A percentile compares a stretch with the other conserved stretches of the same genome.
phyloP scores from a whole-genome alignment of 2,888 invertebrate species.

The Eristalinus sepulchralis region DNA sequence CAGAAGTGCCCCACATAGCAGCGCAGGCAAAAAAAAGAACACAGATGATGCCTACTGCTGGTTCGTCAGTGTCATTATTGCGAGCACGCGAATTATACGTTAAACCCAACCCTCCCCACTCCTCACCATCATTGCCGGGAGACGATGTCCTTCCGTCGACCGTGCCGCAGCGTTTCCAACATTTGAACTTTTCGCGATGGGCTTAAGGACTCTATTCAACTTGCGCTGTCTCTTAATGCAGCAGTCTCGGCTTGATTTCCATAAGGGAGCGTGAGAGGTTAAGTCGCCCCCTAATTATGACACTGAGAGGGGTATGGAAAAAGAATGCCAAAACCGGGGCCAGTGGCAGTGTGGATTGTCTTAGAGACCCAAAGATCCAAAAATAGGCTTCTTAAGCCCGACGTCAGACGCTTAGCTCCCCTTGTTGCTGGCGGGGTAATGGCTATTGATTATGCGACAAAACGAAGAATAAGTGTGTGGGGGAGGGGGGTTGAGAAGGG shows the following conservation, averaged over 20 bases:
- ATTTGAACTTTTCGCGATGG: background rate
- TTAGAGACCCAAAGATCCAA: conserved; percentile 7
- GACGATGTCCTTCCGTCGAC: conserved; percentile 3
- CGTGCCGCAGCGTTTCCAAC: conserved; percentile 17
- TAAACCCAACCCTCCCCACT: conserved; percentile 31
- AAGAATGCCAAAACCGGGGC: background rate
- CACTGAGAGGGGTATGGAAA: background rate
- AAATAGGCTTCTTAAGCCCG: conserved; percentile 9
- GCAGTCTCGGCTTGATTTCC: conserved; percentile 27
- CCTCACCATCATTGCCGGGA: background rate
- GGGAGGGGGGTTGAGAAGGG: background rate
- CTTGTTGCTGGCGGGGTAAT: background rate
- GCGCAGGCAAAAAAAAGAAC: background rate
- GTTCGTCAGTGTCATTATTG: conserved; percentile 53
- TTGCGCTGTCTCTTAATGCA: conserved; percentile 50
- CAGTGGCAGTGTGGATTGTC: background rate
- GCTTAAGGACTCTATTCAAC: conserved; percentile 41
- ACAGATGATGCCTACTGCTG: conserved; percentile 5
- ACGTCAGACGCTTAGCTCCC: conserved; percentile 8
- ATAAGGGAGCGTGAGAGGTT: conserved; percentile 52
- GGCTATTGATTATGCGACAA: conserved; percentile 18
- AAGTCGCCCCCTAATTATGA: conserved; percentile 49
- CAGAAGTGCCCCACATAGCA: background rate
- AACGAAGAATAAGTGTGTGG: background rate
- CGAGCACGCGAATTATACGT: conserved; percentile 57